A percentile compares a stretch with the other conserved stretches of the same genome.
These are phyloP conservation scores for Okamejei kenojei DNA, from an alignment of 2,797 vertebrate genomes.

Conservation along the genomic window DNA sequence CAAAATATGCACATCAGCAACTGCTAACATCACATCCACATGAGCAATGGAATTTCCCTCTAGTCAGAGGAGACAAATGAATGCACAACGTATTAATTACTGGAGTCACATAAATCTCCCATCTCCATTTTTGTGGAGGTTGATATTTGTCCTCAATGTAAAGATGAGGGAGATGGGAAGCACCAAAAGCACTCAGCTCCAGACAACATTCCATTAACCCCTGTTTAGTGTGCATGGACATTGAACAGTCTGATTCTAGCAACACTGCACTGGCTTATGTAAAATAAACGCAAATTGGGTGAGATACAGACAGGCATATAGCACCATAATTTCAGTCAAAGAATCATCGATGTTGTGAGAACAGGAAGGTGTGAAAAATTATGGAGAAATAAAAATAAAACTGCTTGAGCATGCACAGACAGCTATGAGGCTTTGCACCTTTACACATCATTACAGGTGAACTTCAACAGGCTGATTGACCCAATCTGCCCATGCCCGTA, in stretches of 20 bases:
- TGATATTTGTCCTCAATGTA: not conserved
- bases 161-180: not conserved
- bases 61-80: not conserved
- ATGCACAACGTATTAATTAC: not conserved
- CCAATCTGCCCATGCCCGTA: not conserved
- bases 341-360: not conserved
- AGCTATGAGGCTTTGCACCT: not conserved
- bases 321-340: not conserved
- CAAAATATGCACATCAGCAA: not conserved
- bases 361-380: not conserved
- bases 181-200: not conserved
- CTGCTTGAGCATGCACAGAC: not conserved
- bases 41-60: not conserved
- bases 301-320: not conserved
- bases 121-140: not conserved
- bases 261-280: not conserved
- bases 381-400: not conserved
- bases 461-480: not conserved
- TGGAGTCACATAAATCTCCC: not conserved
- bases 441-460: not conserved
- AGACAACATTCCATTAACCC: not conserved
- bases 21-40: not conserved
- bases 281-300: not conserved
- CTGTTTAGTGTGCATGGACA: not conserved
- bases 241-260: not conserved